These are phyloP conservation scores for Drosophila bipectinata DNA, from an alignment of 1,140 invertebrate genomes.

Conservation along the genomic window DNA sequence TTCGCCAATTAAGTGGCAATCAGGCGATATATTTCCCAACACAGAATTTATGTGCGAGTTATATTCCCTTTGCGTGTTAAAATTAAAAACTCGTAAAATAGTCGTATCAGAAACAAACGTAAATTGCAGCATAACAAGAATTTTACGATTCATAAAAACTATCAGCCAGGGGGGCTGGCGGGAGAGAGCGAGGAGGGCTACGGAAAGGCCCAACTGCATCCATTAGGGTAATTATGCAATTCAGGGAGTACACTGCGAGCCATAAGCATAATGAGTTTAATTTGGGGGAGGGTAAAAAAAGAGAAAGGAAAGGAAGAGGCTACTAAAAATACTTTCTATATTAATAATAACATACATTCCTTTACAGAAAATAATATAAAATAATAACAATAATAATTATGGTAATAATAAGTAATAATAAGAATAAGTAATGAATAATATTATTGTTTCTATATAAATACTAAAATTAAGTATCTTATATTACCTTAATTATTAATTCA, in stretches of 20 bases:
- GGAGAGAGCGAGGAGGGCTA: background rate
- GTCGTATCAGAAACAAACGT: constrained; percentile 52
- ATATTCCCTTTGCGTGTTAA: constrained; percentile 51
- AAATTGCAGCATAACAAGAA: constrained; percentile 78
- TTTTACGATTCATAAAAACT: constrained; percentile 74
- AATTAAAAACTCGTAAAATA: constrained; percentile 78
- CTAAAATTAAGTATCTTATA: too few species aligned
- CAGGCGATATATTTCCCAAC: constrained; percentile 34
- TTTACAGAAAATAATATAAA: too few species aligned
- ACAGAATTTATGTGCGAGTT: constrained; percentile 12
- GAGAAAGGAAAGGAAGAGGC: background rate
- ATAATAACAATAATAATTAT: too few species aligned
- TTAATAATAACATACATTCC: too few species aligned
- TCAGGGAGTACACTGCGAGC: constrained; percentile 13
- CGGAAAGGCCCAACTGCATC: background rate
- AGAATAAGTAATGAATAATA: too few species aligned
- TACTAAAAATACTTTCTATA: background rate
- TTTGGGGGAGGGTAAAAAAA: background rate
- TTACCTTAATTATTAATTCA: too few species aligned
- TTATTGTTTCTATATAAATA: too few species aligned
- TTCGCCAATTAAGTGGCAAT: constrained; percentile 75
- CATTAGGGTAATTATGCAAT: constrained; percentile 54
- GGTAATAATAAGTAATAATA: too few species aligned
- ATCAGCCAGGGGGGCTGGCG: constrained; percentile 1
- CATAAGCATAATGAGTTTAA: background rate